Percentiles rank a stretch among this genome's conserved stretches.
These are phyloP conservation scores for Tamias sibiricus DNA, from an alignment of 2,113 vertebrate genomes.

Conservation along the genomic window DNA sequence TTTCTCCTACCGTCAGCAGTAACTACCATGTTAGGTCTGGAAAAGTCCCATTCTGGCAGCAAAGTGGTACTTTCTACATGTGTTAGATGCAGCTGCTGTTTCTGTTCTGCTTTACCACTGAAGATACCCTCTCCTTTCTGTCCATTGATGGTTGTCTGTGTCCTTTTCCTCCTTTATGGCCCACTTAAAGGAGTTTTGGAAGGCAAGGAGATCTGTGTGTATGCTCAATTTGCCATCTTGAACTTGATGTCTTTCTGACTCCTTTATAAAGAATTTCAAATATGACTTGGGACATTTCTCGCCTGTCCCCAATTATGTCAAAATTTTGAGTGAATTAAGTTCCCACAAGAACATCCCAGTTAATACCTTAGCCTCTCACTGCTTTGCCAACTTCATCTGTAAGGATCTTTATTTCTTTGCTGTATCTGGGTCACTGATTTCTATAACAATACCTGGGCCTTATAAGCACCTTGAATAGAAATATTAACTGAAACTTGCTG, in stretches of 20 bases:
- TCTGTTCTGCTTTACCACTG: neutral
- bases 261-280: neutral
- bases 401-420: neutral
- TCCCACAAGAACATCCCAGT: neutral
- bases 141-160: neutral
- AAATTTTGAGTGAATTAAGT: neutral
- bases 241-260: neutral
- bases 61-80: neutral
- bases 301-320: neutral
- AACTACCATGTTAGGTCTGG: neutral
- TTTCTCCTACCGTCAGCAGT: neutral
- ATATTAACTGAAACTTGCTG: conserved; percentile 7
- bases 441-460: neutral
- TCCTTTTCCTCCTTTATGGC: neutral
- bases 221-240: neutral
- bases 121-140: neutral
- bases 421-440: neutral
- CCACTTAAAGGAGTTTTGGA: neutral
- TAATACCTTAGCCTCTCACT: neutral
- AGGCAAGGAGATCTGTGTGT: neutral
- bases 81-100: neutral
- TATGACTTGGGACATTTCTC: neutral
- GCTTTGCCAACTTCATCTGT: neutral
- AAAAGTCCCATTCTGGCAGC: neutral
- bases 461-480: neutral